Conservation (phyloP, 2,797 vertebrate genomes). For the Typhlichthys subterraneus region DNA sequence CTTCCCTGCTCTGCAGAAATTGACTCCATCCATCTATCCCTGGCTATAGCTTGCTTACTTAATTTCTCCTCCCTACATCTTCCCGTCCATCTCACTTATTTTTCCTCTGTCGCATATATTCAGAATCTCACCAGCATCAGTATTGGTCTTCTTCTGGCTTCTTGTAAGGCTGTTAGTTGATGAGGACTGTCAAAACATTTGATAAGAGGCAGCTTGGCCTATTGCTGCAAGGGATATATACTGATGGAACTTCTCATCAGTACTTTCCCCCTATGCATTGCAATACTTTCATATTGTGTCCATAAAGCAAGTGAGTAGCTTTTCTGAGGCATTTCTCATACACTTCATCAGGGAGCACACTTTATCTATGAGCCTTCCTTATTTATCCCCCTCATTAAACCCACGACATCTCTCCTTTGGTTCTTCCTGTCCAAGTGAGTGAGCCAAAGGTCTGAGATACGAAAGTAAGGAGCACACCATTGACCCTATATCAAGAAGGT, state of each 20-base stretch:
- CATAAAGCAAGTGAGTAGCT: background rate
- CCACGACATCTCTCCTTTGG: slow-evolving; percentile 6
- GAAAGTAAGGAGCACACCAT: slow-evolving; percentile 60
- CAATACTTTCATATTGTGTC: no score
- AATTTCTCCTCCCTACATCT: slow-evolving; percentile 5
- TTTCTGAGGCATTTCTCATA: background rate
- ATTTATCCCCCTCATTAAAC: slow-evolving; percentile 6
- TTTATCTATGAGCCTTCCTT: background rate
- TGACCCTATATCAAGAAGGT: slow-evolving; percentile 45
- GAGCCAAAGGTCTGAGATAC: slow-evolving; percentile 63
- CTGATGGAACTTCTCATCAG: no score
- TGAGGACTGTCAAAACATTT: no score
- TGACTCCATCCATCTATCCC: slow-evolving; percentile 36
- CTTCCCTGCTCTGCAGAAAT: slow-evolving; percentile 35
- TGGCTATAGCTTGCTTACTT: slow-evolving; percentile 5
- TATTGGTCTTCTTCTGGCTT: background rate
- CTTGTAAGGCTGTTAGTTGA: no score
- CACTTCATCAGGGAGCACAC: background rate
- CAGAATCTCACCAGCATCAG: background rate
- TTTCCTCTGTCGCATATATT: background rate
- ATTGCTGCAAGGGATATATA: no score
- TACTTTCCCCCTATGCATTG: no score
- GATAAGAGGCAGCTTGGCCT: no score
- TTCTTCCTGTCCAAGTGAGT: slow-evolving; percentile 25
- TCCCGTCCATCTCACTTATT: background rate